A percentile compares a stretch with the other conserved stretches of the same genome.
These are phyloP conservation scores for Rattus rattus DNA, from an alignment of 2,113 vertebrate genomes.

Conservation along the genomic window DNA sequence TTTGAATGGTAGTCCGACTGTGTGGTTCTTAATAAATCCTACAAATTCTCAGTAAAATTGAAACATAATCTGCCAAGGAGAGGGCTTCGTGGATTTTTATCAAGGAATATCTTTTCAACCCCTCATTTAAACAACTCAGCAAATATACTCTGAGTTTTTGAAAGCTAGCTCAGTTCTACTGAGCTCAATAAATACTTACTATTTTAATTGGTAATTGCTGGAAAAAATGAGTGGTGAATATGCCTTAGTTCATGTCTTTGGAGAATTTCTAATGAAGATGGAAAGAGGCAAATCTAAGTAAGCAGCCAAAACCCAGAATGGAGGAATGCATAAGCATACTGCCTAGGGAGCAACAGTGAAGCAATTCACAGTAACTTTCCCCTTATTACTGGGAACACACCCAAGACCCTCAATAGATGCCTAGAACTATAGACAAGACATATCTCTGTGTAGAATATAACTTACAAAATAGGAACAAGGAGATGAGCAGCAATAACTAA, in stretches of 20 bases:
- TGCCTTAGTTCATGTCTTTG: background rate
- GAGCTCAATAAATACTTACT: slow-evolving; percentile 38
- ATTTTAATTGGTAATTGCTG: background rate
- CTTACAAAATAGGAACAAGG: background rate
- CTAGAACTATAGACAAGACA: background rate
- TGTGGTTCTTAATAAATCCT: slow-evolving; percentile 19
- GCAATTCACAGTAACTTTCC: too few relatives aligned
- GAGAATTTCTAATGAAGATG: slow-evolving; percentile 1
- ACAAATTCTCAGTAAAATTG: background rate
- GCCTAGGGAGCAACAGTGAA: background rate
- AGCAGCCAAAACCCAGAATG: background rate
- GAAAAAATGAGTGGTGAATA: background rate
- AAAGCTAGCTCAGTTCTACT: background rate
- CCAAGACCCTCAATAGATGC: background rate
- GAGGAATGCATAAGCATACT: slow-evolving; percentile 23
- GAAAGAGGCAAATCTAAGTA: background rate
- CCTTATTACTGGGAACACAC: too few relatives aligned
- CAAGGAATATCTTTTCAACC: background rate
- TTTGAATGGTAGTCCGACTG: background rate
- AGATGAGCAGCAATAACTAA: background rate
- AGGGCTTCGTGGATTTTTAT: background rate
- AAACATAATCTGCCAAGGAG: background rate
- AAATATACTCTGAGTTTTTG: background rate
- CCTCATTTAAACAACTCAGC: background rate
- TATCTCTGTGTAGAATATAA: background rate